Conservation (phyloP, 2,888 invertebrate species). For the Lydus trimaculatus region DNA sequence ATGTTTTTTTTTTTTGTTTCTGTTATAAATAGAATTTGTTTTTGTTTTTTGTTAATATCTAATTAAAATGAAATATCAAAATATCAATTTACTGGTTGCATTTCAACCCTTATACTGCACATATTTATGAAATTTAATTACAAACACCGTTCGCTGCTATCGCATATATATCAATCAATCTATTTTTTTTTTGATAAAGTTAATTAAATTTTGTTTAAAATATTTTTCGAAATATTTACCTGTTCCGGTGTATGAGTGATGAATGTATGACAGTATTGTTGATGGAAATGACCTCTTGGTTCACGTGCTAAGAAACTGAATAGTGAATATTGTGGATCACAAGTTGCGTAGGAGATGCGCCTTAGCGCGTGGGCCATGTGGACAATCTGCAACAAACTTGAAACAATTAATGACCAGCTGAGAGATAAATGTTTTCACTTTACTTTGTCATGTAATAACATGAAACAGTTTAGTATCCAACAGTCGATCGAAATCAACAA, state of each 20-base stretch:
- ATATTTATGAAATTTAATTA: not conserved
- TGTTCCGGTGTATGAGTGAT: constrained; percentile 77
- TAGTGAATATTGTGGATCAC: constrained; percentile 79
- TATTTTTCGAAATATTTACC: constrained; percentile 62
- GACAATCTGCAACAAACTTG: constrained; percentile 69
- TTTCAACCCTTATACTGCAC: not conserved
- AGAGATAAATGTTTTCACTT: constrained; percentile 31
- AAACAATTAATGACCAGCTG: constrained; percentile 37
- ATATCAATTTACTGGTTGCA: no score
- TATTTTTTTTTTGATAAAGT: not conserved
- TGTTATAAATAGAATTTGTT: not conserved
- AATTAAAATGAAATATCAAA: not conserved
- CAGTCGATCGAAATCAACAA: not conserved
- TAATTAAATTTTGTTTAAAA: constrained; percentile 8
- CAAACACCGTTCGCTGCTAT: not conserved
- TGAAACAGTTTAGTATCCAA: not conserved
- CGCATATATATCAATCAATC: constrained; percentile 2
- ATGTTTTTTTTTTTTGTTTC: not conserved
- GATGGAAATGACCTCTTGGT: constrained; percentile 71
- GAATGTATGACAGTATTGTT: constrained; percentile 85
- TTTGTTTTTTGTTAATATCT: not conserved
- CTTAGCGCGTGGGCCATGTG: constrained; percentile 85
- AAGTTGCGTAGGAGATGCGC: constrained; percentile 85
- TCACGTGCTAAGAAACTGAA: constrained; percentile 82
- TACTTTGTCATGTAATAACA: constrained; percentile 20